Percentiles rank a stretch among this genome's conserved stretches.
Evolutionary conservation across 2,888 invertebrate species (phyloP).

Genomic region (Aquatica leii): DNA sequence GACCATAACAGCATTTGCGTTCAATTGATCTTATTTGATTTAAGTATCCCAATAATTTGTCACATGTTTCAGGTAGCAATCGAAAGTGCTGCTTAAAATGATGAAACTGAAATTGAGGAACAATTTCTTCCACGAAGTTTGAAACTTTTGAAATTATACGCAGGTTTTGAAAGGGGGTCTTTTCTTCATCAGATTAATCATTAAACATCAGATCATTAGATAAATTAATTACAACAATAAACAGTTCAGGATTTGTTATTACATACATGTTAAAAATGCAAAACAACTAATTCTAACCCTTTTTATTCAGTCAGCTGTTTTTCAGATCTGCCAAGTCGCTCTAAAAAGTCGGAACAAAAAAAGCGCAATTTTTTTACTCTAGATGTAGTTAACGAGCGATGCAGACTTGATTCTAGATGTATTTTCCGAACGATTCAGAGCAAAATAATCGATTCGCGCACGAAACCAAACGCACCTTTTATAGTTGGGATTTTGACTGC

Average conservation of each 20-base stretch:
- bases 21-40: not conserved
- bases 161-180: not conserved
- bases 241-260: not conserved
- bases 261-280: not conserved
- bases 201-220: not conserved
- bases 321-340: not conserved
- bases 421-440: constrained; percentile 6
- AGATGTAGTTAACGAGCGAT: not conserved
- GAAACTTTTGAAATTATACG: not conserved
- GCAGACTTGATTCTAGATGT: not conserved
- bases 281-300: not conserved
- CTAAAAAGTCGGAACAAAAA: not conserved
- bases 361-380: constrained; percentile 2
- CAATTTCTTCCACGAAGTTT: not conserved
- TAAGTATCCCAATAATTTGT: not conserved
- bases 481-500: no score
- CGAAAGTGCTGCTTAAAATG: no score
- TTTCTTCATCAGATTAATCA: not conserved
- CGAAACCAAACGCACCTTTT: constrained; percentile 9
- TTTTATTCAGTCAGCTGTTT: not conserved
- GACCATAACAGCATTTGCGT: not conserved
- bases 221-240: not conserved
- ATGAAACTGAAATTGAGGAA: constrained; percentile 7
- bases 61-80: not conserved
- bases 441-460: not conserved